Evolutionary conservation across 2,113 vertebrate species (phyloP).

Genomic region (Etheostoma spectabile): DNA sequence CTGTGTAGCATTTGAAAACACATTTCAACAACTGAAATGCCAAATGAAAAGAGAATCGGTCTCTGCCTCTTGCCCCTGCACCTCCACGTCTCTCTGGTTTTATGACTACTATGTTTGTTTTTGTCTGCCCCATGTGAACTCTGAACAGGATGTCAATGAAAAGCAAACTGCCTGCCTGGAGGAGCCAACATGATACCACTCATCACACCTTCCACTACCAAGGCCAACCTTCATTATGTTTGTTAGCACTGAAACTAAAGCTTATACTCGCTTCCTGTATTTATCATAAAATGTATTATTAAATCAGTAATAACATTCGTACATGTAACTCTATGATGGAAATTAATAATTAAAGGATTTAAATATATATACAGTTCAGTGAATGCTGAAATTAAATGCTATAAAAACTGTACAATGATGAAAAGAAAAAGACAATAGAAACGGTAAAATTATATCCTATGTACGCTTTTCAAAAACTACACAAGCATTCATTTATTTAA

Average conservation of each 20-base stretch:
- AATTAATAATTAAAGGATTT: slow-evolving; percentile 43
- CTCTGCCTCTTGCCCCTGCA: not conserved
- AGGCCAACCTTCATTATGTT: not conserved
- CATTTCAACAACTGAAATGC: not conserved
- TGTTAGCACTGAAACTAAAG: slow-evolving; percentile 41
- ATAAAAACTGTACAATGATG: slow-evolving; percentile 63
- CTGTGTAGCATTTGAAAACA: slow-evolving; percentile 15
- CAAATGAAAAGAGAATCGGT: not conserved
- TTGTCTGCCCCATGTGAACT: slow-evolving; percentile 15
- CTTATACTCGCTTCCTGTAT: slow-evolving; percentile 32
- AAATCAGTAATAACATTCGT: slow-evolving; percentile 59
- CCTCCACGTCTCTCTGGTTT: slow-evolving; percentile 11
- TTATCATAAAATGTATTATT: slow-evolving; percentile 43
- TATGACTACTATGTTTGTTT: slow-evolving; percentile 8
- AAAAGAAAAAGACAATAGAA: slow-evolving; percentile 37
- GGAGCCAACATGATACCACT: not conserved
- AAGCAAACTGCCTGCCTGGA: slow-evolving; percentile 43
- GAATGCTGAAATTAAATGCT: slow-evolving; percentile 31
- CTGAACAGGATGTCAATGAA: slow-evolving; percentile 42
- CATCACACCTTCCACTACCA: not conserved
- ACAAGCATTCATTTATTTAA: slow-evolving; percentile 59
- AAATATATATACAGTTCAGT: slow-evolving; percentile 76
- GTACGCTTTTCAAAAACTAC: slow-evolving; percentile 65
- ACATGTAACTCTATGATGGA: slow-evolving; percentile 57
- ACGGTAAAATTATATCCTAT: slow-evolving; percentile 46